These are phyloP conservation scores for Vollenhovia emeryi DNA, from an alignment of 1,140 invertebrate species.

Conservation along the genomic window DNA sequence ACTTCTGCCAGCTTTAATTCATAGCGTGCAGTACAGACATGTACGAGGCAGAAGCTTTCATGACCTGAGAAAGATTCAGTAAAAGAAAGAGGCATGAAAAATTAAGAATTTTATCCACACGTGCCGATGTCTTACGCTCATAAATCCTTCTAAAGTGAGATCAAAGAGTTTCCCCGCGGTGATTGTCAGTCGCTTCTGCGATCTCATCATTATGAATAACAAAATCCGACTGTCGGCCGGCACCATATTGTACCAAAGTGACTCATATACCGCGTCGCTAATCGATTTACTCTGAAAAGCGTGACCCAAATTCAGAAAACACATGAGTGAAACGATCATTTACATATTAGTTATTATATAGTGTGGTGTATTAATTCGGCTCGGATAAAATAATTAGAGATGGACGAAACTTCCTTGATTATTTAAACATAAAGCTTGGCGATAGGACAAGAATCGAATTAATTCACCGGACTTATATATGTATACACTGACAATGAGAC, in stretches of 20 bases:
- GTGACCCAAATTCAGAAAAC: neutral
- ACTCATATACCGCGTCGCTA: conserved; percentile 35
- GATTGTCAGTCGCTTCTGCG: conserved; percentile 56
- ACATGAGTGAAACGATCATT: neutral
- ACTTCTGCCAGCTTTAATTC: neutral
- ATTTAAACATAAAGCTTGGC: too few relatives aligned
- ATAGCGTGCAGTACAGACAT: conserved; percentile 42
- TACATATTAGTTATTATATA: neutral
- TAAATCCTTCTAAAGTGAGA: conserved; percentile 56
- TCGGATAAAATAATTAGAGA: too few relatives aligned
- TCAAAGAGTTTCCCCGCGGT: conserved; percentile 59
- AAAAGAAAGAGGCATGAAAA: neutral
- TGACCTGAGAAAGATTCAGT: conserved; percentile 21
- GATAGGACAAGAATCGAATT: too few relatives aligned
- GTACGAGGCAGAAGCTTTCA: conserved; percentile 56
- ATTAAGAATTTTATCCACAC: neutral
- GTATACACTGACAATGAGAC: too few relatives aligned
- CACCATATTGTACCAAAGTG: conserved; percentile 42
- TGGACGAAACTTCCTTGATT: too few relatives aligned
- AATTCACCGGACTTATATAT: too few relatives aligned
- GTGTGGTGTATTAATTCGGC: too few relatives aligned
- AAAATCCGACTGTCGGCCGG: conserved; percentile 27
- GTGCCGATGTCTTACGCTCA: conserved; percentile 45
- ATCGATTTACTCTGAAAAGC: conserved; percentile 52
- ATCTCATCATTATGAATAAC: conserved; percentile 61